Evolutionary conservation across 2,113 vertebrate genomes (phyloP), one percentile per base, ranked within the genome.

Genomic region (Serinus canaria): DNA sequence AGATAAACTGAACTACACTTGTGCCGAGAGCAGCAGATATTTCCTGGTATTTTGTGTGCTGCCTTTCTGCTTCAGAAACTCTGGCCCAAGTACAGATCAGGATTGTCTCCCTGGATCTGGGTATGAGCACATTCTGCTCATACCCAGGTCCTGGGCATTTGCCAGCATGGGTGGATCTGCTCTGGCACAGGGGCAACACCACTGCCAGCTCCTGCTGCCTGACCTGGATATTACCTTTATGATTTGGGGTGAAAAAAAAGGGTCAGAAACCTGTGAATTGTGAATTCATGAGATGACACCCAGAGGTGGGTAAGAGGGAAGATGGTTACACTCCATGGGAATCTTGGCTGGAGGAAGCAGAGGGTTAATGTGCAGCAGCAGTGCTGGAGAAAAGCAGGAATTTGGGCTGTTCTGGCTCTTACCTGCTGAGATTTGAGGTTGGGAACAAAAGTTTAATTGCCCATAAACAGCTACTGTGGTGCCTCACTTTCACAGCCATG

Each of bases 381-480:
- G 4, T 31, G 43, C 9, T 82, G 82, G 66, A 53, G 66, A 84
- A 69, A 55, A 87, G 85, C 44, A 85, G 0, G 4, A 85, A 78
- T 92, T 79, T 73, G 49, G 62, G 86, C 46, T 85, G 49, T 79
- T 93, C 58, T 55, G 67, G 58, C 53, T 67, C 33, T 46, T 67
- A 85, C 85, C 92, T 91, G 81, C 81, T 62, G 74, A 78, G 84
- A 80, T 58, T 66, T 66, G 52, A 89, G 81, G 56, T 19, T 78
- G 50, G 31, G 39, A 94, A 66, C 30, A 10, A 33, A 91, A 91
- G 89, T 78, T 89, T 91, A 95, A 96, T 70, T 81, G 89, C 21
- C 83, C 35, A 66, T 91, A 55, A 90, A 83, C 43, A 83, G 44
- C 73, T 53, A 66, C 56, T 0, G 1, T 46, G 39, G 67, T 83